Base-by-base conservation (phyloP, 2,797 vertebrate genomes). In the Ammospiza maritima region DNA sequence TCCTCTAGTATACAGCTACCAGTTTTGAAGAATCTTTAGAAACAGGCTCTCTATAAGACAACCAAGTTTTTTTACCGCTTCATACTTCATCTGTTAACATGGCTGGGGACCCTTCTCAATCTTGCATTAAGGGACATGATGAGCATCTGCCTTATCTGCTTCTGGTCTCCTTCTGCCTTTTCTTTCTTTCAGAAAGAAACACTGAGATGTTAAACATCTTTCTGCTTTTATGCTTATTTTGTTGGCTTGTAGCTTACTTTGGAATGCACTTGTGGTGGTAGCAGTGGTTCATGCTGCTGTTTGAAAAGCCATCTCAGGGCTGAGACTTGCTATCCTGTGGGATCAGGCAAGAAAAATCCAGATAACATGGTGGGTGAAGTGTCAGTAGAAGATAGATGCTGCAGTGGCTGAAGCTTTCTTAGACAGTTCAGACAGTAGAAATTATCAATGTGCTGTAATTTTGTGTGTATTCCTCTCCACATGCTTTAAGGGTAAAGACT, bases 41-140 rank as follows among this genome's bases (percentile, higher is more conserved):
- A 85, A 60, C 6, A 67, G 12, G 3, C 27, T 74, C 4, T 65
- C 36, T 64, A 0, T 45, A 36, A 75, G 26, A 23, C 36, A 42
- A 8, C 14, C 13, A 51, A 38, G 36, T 45, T 69, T 58, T 69
- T 51, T 38, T 34, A 7, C 22, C 29, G 16, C 23, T 74, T 60
- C 1, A 0, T 21, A 5, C 16, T 64, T 53, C 45, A 32, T 74
- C n/a, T 7, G 0, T 51, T 66, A 38, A 16, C 5, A 1, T 30
- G 16, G 26, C 22, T 44, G 12, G n/a, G 29, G 18, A 60, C 42
- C 8, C 2, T 0, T n/a, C 32, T 73, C 73, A 30, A 6, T 21
- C 1, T 9, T 34, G 36, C 23, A 2, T 32, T 66, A 25, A 80
- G 34, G 21, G 30, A 18, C 23, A 1, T 0, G 3, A n/a, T 5